These are phyloP conservation scores for Ranitomeya variabilis DNA, from an alignment of 2,113 vertebrate genomes.

Conservation along the genomic window DNA sequence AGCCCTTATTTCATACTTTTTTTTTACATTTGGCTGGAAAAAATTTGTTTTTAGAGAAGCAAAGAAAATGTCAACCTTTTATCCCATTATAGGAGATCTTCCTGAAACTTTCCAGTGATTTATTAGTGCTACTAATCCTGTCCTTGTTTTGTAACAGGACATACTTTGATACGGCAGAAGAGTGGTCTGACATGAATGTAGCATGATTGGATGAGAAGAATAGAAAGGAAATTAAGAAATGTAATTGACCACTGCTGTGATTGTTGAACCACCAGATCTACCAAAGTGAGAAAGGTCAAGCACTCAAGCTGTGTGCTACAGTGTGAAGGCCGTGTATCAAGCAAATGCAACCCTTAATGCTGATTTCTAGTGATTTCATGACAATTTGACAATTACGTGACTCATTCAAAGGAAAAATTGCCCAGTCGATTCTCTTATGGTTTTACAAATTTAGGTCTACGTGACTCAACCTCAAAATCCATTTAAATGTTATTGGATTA, in stretches of 20 bases:
- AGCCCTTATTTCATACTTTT: no score
- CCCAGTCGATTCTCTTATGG: background rate
- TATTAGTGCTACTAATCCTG: background rate
- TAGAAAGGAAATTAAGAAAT: background rate
- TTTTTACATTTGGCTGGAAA: no score
- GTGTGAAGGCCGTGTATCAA: background rate
- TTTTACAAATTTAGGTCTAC: slow-evolving; percentile 23
- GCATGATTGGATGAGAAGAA: background rate
- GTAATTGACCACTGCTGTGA: background rate
- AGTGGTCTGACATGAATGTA: background rate
- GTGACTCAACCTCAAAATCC: background rate
- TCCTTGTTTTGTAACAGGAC: background rate
- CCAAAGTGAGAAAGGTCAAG: background rate
- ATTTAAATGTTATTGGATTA: background rate
- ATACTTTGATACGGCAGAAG: background rate
- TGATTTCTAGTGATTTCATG: slow-evolving; percentile 25
- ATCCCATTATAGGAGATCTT: background rate
- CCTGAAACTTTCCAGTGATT: background rate
- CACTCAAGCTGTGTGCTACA: background rate
- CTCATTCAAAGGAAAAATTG: slow-evolving; percentile 29
- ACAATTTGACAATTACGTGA: slow-evolving; percentile 38
- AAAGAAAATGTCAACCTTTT: background rate
- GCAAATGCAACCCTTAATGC: background rate
- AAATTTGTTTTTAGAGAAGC: no score
- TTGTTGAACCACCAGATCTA: background rate